phyloP scores from a whole-genome alignment of 2,113 vertebrate genomes.

The Dendropsophus ebraccatus region DNA sequence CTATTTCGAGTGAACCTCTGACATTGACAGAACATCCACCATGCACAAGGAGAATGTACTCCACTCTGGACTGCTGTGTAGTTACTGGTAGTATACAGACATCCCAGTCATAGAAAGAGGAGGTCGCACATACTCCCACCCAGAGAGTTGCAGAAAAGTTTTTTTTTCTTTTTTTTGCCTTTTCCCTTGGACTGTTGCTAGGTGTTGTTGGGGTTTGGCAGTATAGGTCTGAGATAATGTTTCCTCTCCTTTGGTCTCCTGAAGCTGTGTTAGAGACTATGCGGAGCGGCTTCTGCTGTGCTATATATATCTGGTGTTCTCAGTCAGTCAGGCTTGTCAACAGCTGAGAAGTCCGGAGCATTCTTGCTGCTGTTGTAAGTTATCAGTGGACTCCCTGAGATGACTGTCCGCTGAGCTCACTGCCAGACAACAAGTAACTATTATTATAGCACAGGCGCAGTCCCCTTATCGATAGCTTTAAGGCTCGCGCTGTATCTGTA shows the following conservation, averaged over 20 bases:
- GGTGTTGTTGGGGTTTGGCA: constrained; percentile 79
- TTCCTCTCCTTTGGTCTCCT: constrained; percentile 75
- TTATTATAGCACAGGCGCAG: constrained; percentile 23
- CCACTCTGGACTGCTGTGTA: constrained; percentile 70
- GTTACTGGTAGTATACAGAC: constrained; percentile 67
- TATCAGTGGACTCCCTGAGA: constrained; percentile 71
- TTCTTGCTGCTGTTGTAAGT: constrained; percentile 76
- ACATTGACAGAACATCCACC: constrained; percentile 69
- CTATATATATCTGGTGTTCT: constrained; percentile 92
- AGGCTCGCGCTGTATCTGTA: too few relatives aligned
- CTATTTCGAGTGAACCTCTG: neutral
- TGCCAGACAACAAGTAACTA: constrained; percentile 18
- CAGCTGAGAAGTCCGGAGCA: constrained; percentile 85
- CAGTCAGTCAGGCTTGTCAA: constrained; percentile 85
- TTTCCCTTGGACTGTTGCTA: constrained; percentile 75
- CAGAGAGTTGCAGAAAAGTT: constrained; percentile 76
- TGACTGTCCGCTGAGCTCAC: constrained; percentile 61
- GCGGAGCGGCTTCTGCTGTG: constrained; percentile 75
- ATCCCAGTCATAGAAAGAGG: constrained; percentile 71
- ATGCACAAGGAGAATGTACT: constrained; percentile 63
- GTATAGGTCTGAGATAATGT: constrained; percentile 77
- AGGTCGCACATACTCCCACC: constrained; percentile 72
- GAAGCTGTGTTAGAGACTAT: constrained; percentile 74
- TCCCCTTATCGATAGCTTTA: constrained; percentile 28
- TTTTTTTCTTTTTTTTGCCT: constrained; percentile 63